A percentile compares a stretch with the other conserved stretches of the same genome.
These are phyloP conservation scores for Spinus pinus DNA, from an alignment of 2,797 vertebrate genomes.

Conservation along the genomic window DNA sequence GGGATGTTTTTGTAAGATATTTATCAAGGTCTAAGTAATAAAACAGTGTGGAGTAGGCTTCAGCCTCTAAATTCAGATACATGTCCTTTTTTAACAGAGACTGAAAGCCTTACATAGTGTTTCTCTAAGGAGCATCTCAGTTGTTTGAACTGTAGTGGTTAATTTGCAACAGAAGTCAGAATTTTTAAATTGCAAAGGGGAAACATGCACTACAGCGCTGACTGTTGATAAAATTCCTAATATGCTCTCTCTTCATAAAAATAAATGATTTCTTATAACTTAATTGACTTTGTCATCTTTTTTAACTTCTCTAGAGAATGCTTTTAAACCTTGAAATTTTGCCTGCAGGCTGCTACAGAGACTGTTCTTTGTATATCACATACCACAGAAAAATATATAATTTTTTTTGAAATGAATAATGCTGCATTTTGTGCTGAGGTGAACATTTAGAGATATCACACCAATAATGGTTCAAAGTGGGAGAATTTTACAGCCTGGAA, in stretches of 20 bases:
- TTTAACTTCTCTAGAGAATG: slow-evolving; percentile 6
- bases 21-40: neutral
- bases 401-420: neutral
- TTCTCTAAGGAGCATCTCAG: neutral
- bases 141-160: neutral
- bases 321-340: slow-evolving; percentile 27
- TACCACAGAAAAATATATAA: neutral
- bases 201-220: neutral
- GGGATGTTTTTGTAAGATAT: neutral
- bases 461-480: neutral
- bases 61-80: neutral
- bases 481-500: neutral
- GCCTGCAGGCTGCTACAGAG: slow-evolving; percentile 2
- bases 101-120: neutral
- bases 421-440: neutral
- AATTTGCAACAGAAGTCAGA: neutral
- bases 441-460: slow-evolving; percentile 12
- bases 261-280: slow-evolving; percentile 1
- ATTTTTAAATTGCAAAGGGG: slow-evolving; percentile 25
- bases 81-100: neutral
- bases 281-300: slow-evolving; percentile 48
- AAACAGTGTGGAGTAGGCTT: neutral
- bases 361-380: neutral
- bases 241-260: slow-evolving; percentile 9
- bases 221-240: slow-evolving; percentile 12